A percentile compares a stretch with the other conserved stretches of the same genome.
Conservation (phyloP, 2,113 vertebrate genomes). For the Tragulus kanchil region DNA sequence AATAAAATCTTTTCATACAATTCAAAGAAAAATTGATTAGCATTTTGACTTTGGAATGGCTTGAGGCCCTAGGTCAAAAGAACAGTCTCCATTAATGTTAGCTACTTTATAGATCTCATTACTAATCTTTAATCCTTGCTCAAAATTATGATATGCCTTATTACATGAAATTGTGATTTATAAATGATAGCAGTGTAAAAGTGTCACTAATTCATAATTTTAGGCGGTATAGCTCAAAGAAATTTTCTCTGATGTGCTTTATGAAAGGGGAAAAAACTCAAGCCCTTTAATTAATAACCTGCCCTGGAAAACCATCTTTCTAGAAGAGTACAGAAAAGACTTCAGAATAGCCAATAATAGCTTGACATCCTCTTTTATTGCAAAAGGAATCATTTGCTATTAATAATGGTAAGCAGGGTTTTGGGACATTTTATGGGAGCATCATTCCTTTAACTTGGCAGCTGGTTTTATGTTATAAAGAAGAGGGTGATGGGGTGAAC, state of each 20-base stretch:
- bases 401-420: slow-evolving; percentile 83
- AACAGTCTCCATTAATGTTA: slow-evolving; percentile 53
- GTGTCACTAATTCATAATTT: slow-evolving; percentile 73
- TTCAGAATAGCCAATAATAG: slow-evolving; percentile 70
- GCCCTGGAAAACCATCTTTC: slow-evolving; percentile 70
- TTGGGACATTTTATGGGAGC: slow-evolving; percentile 77
- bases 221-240: slow-evolving; percentile 4
- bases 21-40: slow-evolving; percentile 67
- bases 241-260: slow-evolving; percentile 72
- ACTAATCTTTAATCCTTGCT: slow-evolving; percentile 69
- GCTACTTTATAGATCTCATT: slow-evolving; percentile 64
- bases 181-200: slow-evolving; percentile 69
- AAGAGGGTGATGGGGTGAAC: slow-evolving; percentile 64
- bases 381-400: slow-evolving; percentile 84
- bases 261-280: slow-evolving; percentile 64
- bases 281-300: slow-evolving; percentile 79
- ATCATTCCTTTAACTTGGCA: slow-evolving; percentile 81
- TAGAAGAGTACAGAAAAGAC: slow-evolving; percentile 49
- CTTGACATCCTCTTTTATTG: slow-evolving; percentile 82
- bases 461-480: slow-evolving; percentile 78
- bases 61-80: slow-evolving; percentile 47
- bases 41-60: slow-evolving; percentile 50
- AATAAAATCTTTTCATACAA: slow-evolving; percentile 57
- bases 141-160: slow-evolving; percentile 64
- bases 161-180: slow-evolving; percentile 74